phyloP scores from a whole-genome alignment of 2,888 invertebrate species.

The Hemicrepidius hirtus region DNA sequence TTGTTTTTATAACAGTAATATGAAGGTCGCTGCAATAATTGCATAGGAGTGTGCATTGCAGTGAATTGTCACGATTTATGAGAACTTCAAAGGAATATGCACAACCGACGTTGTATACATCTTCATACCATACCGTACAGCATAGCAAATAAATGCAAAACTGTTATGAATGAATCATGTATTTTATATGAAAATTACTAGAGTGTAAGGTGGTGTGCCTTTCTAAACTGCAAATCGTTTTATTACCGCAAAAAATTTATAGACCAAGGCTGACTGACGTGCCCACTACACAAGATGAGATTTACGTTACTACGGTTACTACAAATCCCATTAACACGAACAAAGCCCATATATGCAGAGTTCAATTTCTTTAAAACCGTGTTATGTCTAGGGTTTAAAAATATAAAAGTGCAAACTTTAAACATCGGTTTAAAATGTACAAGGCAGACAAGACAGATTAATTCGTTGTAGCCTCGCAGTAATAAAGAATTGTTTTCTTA shows the following conservation, averaged over 20 bases:
- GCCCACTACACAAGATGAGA: constrained; percentile 2
- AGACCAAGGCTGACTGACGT: constrained; percentile 25
- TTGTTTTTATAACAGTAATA: constrained; percentile 28
- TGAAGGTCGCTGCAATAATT: constrained; percentile 33
- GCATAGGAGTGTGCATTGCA: constrained; percentile 3
- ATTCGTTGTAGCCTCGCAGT: background rate
- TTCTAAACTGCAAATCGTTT: constrained; percentile 19
- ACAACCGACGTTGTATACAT: background rate
- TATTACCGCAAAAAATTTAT: background rate
- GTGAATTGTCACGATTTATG: constrained; percentile 16
- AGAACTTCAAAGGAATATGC: constrained; percentile 13
- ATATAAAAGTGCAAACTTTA: background rate
- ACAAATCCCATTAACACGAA: background rate
- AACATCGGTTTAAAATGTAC: background rate
- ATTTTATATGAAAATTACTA: background rate
- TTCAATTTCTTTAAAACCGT: background rate
- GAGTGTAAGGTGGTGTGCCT: constrained; percentile 16
- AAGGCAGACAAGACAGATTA: background rate
- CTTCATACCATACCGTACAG: constrained; percentile 1
- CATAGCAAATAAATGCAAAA: constrained; percentile 15
- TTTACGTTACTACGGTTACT: background rate
- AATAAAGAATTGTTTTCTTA: too few species aligned
- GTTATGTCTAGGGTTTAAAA: constrained; percentile 9
- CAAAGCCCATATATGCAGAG: background rate
- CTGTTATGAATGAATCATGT: constrained; percentile 20